Evolutionary conservation across 2,888 invertebrate genomes (phyloP), one percentile per base, ranked within the genome.

Genomic region (Cephus nigrinus): DNA sequence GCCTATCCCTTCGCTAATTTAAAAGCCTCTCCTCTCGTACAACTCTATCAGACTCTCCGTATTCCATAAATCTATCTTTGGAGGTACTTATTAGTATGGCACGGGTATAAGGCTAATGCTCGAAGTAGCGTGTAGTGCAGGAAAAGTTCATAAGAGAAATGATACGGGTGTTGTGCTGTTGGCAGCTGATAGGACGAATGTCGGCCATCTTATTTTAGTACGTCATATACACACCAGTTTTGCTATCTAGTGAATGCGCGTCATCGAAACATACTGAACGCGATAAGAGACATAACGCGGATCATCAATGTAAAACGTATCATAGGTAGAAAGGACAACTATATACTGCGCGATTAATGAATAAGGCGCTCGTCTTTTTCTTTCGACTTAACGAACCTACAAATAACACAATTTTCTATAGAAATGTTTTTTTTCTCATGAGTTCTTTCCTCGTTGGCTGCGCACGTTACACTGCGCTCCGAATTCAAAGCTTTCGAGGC

Each of bases 91-190:
- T 82, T 77, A 71, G 74, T 80, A 76, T 79, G 79, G 76, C 86
- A 85, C 85, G 74, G 77, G 74, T 80, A 68, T 76, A 78, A 82
- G 75, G 75, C 72, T 80, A 80, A 81, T 79, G 75, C 78, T 83
- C 80, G 77, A 73, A 76, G 75, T 79, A 77, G 71, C 80, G 83
- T 82, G 80, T 84, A 81, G 80, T 78, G 77, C 81, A 78, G 80
- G 81, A 81, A 81, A 82, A 82, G 82, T 82, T 84, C 87, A 88
- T 86, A 80, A 75, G 82, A 84, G 77, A 80, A 82, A 81, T 85
- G 82, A 84, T 84, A 82, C 84, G 81, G 80, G 83, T 82, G 80
- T 82, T 81, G 80, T 84, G 82, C 83, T 81, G 84, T 84, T 85
- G 84, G 82, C 84, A 85, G 84, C 82, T 85, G 85, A 84, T 84